phyloP scores from a whole-genome alignment of 2,113 vertebrate genomes.

The Lycaon pictus region DNA sequence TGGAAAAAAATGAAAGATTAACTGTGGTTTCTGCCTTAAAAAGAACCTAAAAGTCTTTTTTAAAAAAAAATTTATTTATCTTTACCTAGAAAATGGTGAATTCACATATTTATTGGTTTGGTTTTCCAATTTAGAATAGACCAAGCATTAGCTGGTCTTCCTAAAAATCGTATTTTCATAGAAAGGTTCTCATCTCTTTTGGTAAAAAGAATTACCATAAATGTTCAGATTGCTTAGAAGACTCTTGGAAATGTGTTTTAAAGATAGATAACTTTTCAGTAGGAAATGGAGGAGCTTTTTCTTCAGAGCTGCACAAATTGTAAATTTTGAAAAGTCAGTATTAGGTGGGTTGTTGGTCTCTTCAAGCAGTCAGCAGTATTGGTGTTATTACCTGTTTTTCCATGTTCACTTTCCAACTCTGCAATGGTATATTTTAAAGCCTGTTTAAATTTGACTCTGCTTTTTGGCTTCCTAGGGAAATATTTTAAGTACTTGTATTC shows the following conservation, averaged over 20 bases:
- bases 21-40: neutral
- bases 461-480: slow-evolving; percentile 13
- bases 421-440: neutral
- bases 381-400: neutral
- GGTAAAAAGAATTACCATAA: neutral
- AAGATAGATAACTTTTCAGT: neutral
- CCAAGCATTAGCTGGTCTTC: neutral
- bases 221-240: neutral
- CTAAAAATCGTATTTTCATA: neutral
- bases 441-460: neutral
- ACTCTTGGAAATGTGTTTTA: neutral
- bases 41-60: slow-evolving; percentile 5
- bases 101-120: slow-evolving; percentile 1
- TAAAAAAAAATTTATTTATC: neutral
- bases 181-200: slow-evolving; percentile 24
- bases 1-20: neutral
- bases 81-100: neutral
- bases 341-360: neutral
- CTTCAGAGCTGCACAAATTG: neutral
- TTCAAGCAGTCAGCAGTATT: neutral
- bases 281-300: neutral
- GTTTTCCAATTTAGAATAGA: neutral
- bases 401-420: neutral
- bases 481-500: slow-evolving; percentile 16
- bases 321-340: neutral